These are phyloP conservation scores for Philaethria dido DNA, from an alignment of 2,888 invertebrate species.

Conservation along the genomic window DNA sequence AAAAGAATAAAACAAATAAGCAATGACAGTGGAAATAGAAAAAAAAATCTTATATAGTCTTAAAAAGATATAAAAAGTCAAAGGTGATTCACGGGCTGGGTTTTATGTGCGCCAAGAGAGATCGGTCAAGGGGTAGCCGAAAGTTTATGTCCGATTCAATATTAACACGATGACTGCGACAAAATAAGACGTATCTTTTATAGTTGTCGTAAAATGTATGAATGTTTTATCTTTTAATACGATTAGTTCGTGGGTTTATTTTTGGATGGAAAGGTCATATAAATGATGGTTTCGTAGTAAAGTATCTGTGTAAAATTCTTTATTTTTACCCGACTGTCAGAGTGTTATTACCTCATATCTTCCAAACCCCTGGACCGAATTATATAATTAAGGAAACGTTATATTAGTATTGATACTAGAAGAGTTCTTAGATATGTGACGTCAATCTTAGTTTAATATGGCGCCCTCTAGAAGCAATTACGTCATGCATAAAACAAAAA, in stretches of 20 bases:
- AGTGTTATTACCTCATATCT: no score
- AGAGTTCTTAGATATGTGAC: no score
- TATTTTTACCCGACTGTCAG: no score
- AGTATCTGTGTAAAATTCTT: no score
- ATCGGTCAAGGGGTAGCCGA: slow-evolving; percentile 35
- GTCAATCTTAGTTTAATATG: no score
- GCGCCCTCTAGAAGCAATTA: no score
- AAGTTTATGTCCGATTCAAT: slow-evolving; percentile 38
- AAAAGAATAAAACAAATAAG: neutral
- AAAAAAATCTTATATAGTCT: slow-evolving; percentile 21
- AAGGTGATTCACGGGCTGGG: slow-evolving; percentile 29
- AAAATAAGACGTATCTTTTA: slow-evolving; percentile 37
- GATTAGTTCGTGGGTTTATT: slow-evolving; percentile 12
- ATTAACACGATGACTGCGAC: slow-evolving; percentile 42
- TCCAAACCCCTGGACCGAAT: no score
- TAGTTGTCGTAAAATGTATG: slow-evolving; percentile 36
- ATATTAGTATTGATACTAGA: no score
- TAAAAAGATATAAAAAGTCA: slow-evolving; percentile 31
- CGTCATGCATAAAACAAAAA: no score
- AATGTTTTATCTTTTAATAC: slow-evolving; percentile 35
- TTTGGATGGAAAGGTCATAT: neutral
- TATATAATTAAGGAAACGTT: no score
- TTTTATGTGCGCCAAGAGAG: slow-evolving; percentile 31
- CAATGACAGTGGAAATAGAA: slow-evolving; percentile 6
- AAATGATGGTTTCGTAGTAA: neutral